Conservation (phyloP, 2,888 invertebrate species). For the Chrysodeixis includens region DNA sequence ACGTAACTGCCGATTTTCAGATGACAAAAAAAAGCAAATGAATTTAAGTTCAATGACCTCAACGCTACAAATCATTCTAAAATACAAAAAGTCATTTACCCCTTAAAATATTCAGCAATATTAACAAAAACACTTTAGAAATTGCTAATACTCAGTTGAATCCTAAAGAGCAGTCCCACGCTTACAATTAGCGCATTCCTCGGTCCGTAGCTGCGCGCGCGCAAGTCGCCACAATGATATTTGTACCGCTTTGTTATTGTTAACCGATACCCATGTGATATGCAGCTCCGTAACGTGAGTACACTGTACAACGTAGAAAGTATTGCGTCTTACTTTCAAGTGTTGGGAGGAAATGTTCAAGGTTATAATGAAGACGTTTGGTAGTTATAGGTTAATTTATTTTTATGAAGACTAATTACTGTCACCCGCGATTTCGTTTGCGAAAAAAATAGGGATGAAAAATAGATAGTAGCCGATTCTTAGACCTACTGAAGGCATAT, state of each 20-base stretch:
- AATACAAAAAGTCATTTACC: too few species aligned
- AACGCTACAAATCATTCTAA: too few species aligned
- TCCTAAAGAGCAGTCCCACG: conserved; percentile 21
- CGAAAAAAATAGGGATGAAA: too few species aligned
- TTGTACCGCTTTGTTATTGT: conserved; percentile 32
- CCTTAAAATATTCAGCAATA: too few species aligned
- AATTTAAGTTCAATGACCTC: too few species aligned
- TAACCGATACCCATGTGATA: conserved; percentile 26
- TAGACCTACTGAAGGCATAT: too few species aligned
- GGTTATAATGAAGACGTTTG: not conserved
- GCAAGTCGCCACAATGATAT: conserved; percentile 29
- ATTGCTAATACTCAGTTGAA: not conserved
- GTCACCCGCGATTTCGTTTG: too few species aligned
- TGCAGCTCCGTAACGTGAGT: not conserved
- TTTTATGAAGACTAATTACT: too few species aligned
- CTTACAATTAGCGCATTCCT: conserved; percentile 34
- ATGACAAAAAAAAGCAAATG: too few species aligned
- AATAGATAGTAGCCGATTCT: too few species aligned
- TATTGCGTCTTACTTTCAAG: not conserved
- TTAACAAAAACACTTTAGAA: too few species aligned
- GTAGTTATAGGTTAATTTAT: not conserved
- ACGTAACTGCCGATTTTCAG: too few species aligned
- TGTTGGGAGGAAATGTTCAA: not conserved
- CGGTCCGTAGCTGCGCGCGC: conserved; percentile 23
- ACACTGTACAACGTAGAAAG: not conserved